Percentiles rank a stretch among this genome's conserved stretches.
Conservation (phyloP, 2,113 vertebrate genomes). For the Cyprinodon variegatus region DNA sequence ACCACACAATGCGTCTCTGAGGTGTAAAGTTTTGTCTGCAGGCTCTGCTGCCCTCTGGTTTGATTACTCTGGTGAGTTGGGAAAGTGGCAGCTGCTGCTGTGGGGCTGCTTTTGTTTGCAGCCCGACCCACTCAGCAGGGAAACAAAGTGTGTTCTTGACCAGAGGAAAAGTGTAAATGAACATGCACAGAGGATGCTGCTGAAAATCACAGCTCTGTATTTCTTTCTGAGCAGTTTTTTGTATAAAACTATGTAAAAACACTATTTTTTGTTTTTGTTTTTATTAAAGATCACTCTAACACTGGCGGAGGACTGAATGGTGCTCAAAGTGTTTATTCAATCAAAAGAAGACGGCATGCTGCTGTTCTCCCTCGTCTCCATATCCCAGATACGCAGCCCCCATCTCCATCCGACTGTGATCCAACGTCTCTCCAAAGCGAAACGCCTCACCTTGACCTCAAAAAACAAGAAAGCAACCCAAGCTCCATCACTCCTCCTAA, state of each 20-base stretch:
- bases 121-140: constrained; percentile 64
- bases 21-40: neutral
- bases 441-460: neutral
- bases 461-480: neutral
- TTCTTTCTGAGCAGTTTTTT: neutral
- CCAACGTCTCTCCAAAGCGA: constrained; percentile 24
- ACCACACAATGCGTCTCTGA: neutral
- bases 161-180: constrained; percentile 57
- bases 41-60: constrained; percentile 41
- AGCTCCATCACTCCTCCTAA: neutral
- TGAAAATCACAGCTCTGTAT: constrained; percentile 36
- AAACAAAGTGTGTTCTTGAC: constrained; percentile 52
- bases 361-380: constrained; percentile 41
- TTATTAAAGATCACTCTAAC: constrained; percentile 29
- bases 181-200: constrained; percentile 61
- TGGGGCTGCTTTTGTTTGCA: constrained; percentile 59
- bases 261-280: constrained; percentile 14
- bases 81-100: constrained; percentile 77
- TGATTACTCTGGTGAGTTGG: constrained; percentile 66
- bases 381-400: constrained; percentile 8
- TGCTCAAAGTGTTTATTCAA: constrained; percentile 9
- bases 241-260: neutral
- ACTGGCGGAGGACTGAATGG: constrained; percentile 18
- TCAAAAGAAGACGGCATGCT: constrained; percentile 40
- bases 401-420: constrained; percentile 18